phyloP scores from a whole-genome alignment of 2,113 vertebrate genomes.

The Chamaetylas fuelleborni region DNA sequence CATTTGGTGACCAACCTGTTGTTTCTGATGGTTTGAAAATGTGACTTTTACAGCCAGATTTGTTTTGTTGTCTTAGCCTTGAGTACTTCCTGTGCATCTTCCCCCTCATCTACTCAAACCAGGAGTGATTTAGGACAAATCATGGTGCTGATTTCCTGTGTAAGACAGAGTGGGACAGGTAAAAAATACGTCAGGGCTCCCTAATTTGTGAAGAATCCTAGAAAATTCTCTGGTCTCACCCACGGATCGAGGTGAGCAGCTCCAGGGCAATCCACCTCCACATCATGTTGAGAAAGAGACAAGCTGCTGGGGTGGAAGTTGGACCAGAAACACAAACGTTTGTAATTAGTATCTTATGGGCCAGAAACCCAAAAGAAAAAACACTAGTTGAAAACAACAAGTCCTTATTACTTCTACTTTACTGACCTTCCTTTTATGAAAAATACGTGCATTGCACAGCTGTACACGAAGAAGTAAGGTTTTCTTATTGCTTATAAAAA shows the following conservation, averaged over 20 bases:
- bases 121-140: not conserved
- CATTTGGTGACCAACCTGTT: not conserved
- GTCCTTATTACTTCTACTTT: not conserved
- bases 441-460: not conserved
- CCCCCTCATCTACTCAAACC: not conserved
- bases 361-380: not conserved
- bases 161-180: not conserved
- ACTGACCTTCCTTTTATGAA: not conserved
- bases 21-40: not conserved
- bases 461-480: not conserved
- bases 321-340: not conserved
- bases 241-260: accelerated
- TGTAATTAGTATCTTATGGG: not conserved
- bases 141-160: not conserved
- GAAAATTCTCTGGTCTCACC: not conserved
- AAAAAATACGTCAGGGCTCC: not conserved
- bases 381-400: not conserved
- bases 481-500: not conserved
- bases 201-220: not conserved
- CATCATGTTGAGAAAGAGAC: not conserved
- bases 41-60: not conserved
- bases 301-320: not conserved
- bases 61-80: not conserved
- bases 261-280: not conserved
- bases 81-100: not conserved